phyloP scores from a whole-genome alignment of 1,140 invertebrate genomes.

The Mercenaria mercenaria region DNA sequence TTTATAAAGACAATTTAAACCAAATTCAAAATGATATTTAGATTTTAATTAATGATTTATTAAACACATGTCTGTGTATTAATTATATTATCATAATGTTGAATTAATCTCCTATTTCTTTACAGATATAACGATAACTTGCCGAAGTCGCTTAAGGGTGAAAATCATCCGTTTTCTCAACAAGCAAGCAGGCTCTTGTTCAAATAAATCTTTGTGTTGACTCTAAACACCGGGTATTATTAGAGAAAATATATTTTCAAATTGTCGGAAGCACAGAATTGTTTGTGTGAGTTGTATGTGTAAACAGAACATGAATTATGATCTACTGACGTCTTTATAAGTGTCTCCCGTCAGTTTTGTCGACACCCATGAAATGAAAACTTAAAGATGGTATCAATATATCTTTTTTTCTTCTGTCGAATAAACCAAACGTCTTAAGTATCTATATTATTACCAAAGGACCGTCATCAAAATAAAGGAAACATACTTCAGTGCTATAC shows the following conservation, averaged over 20 bases:
- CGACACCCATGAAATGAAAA: too few relatives aligned
- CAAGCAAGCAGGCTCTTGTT: slow-evolving; percentile 33
- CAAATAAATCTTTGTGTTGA: slow-evolving; percentile 18
- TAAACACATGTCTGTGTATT: too few relatives aligned
- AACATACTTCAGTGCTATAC: too few relatives aligned
- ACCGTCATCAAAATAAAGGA: too few relatives aligned
- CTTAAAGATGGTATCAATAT: too few relatives aligned
- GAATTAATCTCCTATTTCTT: not conserved
- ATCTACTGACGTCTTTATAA: not conserved
- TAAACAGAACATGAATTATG: slow-evolving; percentile 12
- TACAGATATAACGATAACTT: not conserved
- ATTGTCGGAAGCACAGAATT: slow-evolving; percentile 1
- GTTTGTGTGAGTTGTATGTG: not conserved
- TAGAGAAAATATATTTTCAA: slow-evolving; percentile 39
- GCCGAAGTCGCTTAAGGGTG: not conserved
- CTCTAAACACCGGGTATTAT: slow-evolving; percentile 32
- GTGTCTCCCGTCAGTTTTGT: too few relatives aligned
- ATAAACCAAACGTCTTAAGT: too few relatives aligned
- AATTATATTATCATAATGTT: not conserved
- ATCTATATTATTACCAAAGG: too few relatives aligned
- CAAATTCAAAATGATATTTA: too few relatives aligned
- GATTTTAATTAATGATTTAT: too few relatives aligned
- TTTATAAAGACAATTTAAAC: too few relatives aligned
- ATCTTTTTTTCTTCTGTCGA: too few relatives aligned
- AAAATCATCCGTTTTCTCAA: slow-evolving; percentile 3